Evolutionary conservation across 2,797 vertebrate species (phyloP).

Genomic region (Myiothlypis coronata): DNA sequence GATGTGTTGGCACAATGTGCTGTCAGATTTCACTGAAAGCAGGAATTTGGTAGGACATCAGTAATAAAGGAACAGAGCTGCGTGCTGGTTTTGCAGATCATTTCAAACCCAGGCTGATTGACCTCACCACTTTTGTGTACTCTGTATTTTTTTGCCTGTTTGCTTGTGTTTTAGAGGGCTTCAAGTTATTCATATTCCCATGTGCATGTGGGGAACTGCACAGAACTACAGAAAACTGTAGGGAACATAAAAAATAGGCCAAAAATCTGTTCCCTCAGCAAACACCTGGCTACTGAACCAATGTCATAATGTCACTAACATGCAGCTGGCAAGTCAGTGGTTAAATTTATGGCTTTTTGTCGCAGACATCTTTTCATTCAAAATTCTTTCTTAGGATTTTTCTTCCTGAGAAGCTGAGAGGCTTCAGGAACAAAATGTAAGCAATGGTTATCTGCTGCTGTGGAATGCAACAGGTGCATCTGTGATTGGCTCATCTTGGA

Average conservation of each 20-base stretch:
- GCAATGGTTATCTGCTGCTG: no score
- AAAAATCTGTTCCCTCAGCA: not conserved
- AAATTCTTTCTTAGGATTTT: no score
- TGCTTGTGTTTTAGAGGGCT: not conserved
- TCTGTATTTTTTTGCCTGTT: not conserved
- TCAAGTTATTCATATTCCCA: not conserved
- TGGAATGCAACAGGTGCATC: no score
- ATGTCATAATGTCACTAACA: not conserved
- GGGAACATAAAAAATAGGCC: not conserved
- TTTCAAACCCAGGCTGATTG: not conserved
- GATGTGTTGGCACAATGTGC: not conserved
- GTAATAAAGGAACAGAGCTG: not conserved
- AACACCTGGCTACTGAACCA: not conserved
- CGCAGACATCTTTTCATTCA: no score
- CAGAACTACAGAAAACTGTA: not conserved
- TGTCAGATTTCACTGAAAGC: not conserved
- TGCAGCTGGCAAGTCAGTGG: not conserved
- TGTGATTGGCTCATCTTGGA: no score
- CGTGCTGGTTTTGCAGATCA: accelerated
- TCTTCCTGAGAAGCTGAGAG: no score
- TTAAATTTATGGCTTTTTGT: not conserved
- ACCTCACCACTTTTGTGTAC: not conserved
- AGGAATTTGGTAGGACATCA: not conserved
- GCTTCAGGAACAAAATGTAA: no score
- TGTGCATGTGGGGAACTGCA: accelerated